Conservation (phyloP, 2,888 invertebrate species). For the Amphimallon solstitiale region DNA sequence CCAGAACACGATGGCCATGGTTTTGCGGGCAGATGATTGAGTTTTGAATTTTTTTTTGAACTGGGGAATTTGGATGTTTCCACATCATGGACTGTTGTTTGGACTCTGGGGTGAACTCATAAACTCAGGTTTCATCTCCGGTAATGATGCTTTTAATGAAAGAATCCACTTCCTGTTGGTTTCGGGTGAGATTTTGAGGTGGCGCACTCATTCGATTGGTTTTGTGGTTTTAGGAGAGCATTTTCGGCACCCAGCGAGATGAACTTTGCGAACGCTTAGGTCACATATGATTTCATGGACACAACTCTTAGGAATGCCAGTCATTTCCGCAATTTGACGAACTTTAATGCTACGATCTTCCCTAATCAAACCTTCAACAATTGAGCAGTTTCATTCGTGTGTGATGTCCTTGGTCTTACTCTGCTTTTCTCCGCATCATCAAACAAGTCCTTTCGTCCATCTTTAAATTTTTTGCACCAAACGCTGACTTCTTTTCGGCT, state of each 20-base stretch:
- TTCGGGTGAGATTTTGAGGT: constrained; percentile 17
- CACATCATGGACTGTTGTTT: constrained; percentile 1
- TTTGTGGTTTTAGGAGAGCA: constrained; percentile 1
- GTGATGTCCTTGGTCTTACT: too few species aligned
- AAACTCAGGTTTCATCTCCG: too few species aligned
- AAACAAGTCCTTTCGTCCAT: constrained; percentile 17
- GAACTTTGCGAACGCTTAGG: too few species aligned
- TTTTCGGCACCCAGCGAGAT: too few species aligned
- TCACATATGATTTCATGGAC: too few species aligned
- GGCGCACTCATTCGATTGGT: constrained; percentile 37
- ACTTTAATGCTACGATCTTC: too few species aligned
- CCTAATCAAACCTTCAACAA: too few species aligned
- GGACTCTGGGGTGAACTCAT: constrained; percentile 9
- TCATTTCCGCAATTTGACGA: constrained; percentile 10
- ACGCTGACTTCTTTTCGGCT: constrained; percentile 22
- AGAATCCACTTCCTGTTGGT: constrained; percentile 18
- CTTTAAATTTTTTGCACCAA: constrained; percentile 7
- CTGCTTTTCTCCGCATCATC: constrained; percentile 26
- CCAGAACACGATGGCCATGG: too few species aligned
- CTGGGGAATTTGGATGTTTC: neutral
- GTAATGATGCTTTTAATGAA: neutral
- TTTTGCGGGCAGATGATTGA: constrained; percentile 20
- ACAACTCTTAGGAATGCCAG: neutral
- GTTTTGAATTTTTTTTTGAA: constrained; percentile 24
- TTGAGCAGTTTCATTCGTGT: too few species aligned